Percentiles rank a stretch among this genome's conserved stretches.
These are phyloP conservation scores for Microctenopoma steveboyesi DNA, from an alignment of 2,797 vertebrate genomes.

Conservation along the genomic window DNA sequence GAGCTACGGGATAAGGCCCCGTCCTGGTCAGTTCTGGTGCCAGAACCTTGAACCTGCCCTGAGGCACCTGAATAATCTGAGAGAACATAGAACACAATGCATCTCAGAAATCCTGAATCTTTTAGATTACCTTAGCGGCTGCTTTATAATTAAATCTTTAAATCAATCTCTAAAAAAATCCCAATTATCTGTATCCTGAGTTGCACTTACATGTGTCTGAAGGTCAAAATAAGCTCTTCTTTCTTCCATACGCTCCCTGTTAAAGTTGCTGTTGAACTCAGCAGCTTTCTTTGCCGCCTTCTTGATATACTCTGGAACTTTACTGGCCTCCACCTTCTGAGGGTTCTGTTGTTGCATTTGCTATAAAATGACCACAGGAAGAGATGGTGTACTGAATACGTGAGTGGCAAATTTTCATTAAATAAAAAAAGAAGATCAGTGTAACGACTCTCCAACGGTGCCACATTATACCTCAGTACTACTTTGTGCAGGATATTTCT, in stretches of 20 bases:
- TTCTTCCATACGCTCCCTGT: conserved; percentile 97
- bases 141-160: background rate
- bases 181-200: background rate
- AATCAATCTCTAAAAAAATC: background rate
- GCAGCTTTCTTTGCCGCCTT: conserved; percentile 98
- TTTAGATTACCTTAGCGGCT: background rate
- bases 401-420: background rate
- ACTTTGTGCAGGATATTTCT: background rate
- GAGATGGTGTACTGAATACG: background rate
- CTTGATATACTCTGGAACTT: conserved; percentile 98
- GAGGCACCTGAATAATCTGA: conserved; percentile 98
- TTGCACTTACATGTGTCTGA: conserved; percentile 92
- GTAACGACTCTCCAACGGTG: background rate
- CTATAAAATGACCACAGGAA: conserved; percentile 73
- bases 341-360: conserved; percentile 98
- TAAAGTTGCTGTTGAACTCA: conserved; percentile 98
- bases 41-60: conserved; percentile 94
- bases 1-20: conserved; percentile 96
- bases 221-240: conserved; percentile 98
- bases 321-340: conserved; percentile 98
- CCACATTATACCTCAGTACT: background rate
- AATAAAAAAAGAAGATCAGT: background rate
- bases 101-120: background rate
- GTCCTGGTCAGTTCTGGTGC: conserved; percentile 93
- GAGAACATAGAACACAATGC: conserved; percentile 4